These are phyloP conservation scores for Chironomus tentans DNA, from an alignment of 2,888 invertebrate genomes.

Conservation along the genomic window DNA sequence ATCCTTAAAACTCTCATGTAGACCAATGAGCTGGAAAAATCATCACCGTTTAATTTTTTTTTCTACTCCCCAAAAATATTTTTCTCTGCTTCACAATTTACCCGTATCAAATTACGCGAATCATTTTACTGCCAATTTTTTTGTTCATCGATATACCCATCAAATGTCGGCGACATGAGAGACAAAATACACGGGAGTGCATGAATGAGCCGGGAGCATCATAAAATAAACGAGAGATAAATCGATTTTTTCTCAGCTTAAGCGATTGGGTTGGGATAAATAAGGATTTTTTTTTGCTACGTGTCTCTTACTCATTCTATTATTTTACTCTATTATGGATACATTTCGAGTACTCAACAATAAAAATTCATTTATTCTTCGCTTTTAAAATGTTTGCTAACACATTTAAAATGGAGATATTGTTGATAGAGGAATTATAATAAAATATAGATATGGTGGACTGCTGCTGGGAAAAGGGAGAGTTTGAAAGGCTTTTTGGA, in stretches of 20 bases:
- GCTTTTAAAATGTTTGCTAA: too few species aligned
- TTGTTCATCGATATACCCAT: slow-evolving; percentile 3
- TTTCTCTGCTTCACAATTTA: not conserved
- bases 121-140: slow-evolving; percentile 6
- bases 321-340: too few species aligned
- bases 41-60: slow-evolving; percentile 1
- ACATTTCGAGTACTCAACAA: too few species aligned
- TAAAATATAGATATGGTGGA: too few species aligned
- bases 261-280: too few species aligned
- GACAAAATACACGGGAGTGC: not conserved
- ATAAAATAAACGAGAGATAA: not conserved
- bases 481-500: too few species aligned
- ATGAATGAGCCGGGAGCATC: not conserved
- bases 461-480: too few species aligned
- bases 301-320: too few species aligned
- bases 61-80: not conserved
- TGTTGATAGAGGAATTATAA: too few species aligned
- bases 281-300: too few species aligned
- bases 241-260: not conserved
- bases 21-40: not conserved
- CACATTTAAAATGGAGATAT: too few species aligned
- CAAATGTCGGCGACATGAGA: slow-evolving; percentile 4
- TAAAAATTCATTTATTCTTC: too few species aligned
- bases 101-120: slow-evolving; percentile 1
- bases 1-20: not conserved